A percentile compares a stretch with the other conserved stretches of the same genome.
These are phyloP conservation scores for Pseudotriccus pelzelni DNA, from an alignment of 2,797 vertebrate genomes.

Conservation along the genomic window DNA sequence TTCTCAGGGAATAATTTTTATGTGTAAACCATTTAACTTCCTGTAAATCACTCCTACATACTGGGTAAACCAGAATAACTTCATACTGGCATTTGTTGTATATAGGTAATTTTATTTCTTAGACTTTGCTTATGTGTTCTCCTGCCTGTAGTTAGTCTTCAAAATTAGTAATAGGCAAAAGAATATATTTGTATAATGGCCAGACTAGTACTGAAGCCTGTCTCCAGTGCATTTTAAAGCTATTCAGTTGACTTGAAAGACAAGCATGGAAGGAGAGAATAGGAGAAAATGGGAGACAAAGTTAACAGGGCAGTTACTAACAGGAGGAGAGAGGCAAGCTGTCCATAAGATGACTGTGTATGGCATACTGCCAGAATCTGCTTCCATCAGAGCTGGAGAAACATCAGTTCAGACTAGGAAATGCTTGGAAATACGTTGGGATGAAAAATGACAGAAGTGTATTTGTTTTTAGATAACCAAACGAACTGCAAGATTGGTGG, in stretches of 20 bases:
- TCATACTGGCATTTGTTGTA: neutral
- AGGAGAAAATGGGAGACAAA: neutral
- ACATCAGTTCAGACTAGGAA: neutral
- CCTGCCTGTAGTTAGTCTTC: neutral
- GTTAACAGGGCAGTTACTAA: neutral
- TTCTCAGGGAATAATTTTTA: neutral
- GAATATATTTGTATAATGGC: neutral
- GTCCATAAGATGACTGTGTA: neutral
- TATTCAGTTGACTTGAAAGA: neutral
- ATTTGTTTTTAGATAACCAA: conserved; percentile 78
- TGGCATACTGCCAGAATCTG: neutral
- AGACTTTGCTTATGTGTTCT: neutral
- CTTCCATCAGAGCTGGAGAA: neutral
- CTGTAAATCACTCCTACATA: neutral
- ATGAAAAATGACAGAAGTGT: neutral
- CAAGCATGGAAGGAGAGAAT: neutral
- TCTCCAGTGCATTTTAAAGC: neutral
- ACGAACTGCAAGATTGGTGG: conserved; percentile 89
- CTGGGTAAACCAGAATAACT: neutral
- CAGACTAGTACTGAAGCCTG: neutral
- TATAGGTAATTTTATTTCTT: neutral
- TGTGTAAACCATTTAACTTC: neutral
- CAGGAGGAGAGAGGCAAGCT: neutral
- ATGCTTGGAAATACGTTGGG: neutral
- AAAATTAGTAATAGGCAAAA: neutral